Conservation (phyloP, 2,888 invertebrate genomes). For the Synergus itoensis region DNA sequence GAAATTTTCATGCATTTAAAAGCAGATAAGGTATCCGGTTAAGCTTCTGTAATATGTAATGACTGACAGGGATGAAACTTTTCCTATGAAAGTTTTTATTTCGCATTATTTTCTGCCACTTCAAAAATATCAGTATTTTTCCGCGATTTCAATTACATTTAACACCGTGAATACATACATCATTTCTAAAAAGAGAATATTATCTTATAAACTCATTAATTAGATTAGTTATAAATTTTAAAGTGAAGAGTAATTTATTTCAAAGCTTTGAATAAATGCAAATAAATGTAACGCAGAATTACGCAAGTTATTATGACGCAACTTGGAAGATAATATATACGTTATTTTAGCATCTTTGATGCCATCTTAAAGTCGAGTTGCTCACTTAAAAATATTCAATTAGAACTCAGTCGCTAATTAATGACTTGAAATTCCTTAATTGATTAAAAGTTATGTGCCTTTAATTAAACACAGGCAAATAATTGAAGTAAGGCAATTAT, state of each 20-base stretch:
- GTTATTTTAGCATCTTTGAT: background rate
- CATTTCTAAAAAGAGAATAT: no score
- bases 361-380: background rate
- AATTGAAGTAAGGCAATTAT: slow-evolving; percentile 3
- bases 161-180: background rate
- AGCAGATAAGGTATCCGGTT: slow-evolving; percentile 24
- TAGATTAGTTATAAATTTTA: background rate
- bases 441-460: slow-evolving; percentile 23
- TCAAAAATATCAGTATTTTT: background rate
- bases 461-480: slow-evolving; percentile 15
- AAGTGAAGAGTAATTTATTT: no score
- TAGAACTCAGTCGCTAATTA: slow-evolving; percentile 17
- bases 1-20: slow-evolving; percentile 40
- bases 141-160: background rate
- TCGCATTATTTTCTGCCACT: background rate
- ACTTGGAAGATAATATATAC: background rate
- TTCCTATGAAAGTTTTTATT: slow-evolving; percentile 1
- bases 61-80: slow-evolving; percentile 16
- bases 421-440: background rate
- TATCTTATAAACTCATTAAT: background rate
- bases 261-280: no score
- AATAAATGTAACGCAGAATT: no score
- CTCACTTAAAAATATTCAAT: background rate
- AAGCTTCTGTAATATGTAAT: slow-evolving; percentile 15
- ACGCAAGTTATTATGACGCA: no score